These are phyloP conservation scores for Hyles lineata DNA, from an alignment of 2,888 invertebrate species.

Conservation along the genomic window DNA sequence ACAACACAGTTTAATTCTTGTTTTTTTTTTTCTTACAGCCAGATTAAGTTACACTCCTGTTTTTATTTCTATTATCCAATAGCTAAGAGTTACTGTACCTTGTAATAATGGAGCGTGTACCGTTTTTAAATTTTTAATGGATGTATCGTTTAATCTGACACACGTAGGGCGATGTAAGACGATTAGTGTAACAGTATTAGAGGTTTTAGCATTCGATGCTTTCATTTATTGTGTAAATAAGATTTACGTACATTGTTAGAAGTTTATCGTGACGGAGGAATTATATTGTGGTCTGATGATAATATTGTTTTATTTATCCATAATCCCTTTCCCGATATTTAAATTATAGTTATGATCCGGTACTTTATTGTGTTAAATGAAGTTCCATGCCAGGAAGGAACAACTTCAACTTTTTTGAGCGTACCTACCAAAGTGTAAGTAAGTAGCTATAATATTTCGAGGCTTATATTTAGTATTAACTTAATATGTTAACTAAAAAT, in stretches of 20 bases:
- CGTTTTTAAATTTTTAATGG: constrained; percentile 15
- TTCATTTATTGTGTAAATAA: constrained; percentile 80
- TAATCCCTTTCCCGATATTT: constrained; percentile 8
- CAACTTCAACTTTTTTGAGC: no score
- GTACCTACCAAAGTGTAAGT: no score
- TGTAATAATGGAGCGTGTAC: constrained; percentile 19
- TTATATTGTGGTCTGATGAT: constrained; percentile 77
- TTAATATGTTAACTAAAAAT: no score
- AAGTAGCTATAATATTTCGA: no score
- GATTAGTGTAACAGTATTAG: constrained; percentile 62
- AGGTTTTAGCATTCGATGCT: constrained; percentile 75
- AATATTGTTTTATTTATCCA: constrained; percentile 53
- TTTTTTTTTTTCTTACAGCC: no score
- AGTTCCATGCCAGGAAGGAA: no score
- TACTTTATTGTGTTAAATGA: no score
- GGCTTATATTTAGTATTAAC: no score
- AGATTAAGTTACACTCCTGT: not conserved
- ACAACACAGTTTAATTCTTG: not conserved
- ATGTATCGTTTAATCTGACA: constrained; percentile 15
- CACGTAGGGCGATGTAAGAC: constrained; percentile 1
- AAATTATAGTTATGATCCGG: not conserved
- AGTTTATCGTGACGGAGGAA: constrained; percentile 72
- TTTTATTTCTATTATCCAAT: not conserved
- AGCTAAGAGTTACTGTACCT: constrained; percentile 12
- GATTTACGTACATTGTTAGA: constrained; percentile 77